Percentiles rank a stretch among this genome's conserved stretches.
Conservation (phyloP, 2,888 invertebrate species). For the Teinopalpus imperialis region DNA sequence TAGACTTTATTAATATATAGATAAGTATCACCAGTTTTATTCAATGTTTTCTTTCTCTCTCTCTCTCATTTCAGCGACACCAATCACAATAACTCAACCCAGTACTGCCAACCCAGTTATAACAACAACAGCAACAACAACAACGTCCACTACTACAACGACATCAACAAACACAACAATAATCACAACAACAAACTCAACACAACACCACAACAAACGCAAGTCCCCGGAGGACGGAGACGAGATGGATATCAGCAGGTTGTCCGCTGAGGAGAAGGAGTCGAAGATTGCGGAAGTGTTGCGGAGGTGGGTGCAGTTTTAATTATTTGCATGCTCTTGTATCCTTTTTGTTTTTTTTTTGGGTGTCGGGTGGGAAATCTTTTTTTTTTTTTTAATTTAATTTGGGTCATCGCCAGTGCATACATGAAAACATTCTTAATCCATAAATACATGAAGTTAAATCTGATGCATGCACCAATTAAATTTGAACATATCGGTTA, state of each 20-base stretch:
- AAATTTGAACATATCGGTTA: too few species aligned
- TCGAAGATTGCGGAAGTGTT: conserved; percentile 57
- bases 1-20: too few species aligned
- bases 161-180: conserved; percentile 29
- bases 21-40: too few species aligned
- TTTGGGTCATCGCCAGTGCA: too few species aligned
- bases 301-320: conserved; percentile 45
- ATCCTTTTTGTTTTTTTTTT: too few species aligned
- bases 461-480: too few species aligned
- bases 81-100: conserved; percentile 27
- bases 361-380: too few species aligned
- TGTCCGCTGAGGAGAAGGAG: conserved; percentile 54
- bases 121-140: conserved; percentile 8
- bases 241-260: conserved; percentile 38
- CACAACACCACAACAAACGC: conserved; percentile 16
- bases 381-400: too few species aligned
- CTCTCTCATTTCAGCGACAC: conserved; percentile 25
- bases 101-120: conserved; percentile 18
- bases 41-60: too few species aligned
- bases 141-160: conserved; percentile 19
- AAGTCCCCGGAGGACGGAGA: conserved; percentile 41
- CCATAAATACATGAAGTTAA: too few species aligned
- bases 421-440: too few species aligned
- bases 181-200: conserved; percentile 19
- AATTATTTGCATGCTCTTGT: too few species aligned